Percentiles rank a stretch among this genome's conserved stretches.
phyloP scores from a whole-genome alignment of 2,888 invertebrate species.

The Pollenia angustigena region DNA sequence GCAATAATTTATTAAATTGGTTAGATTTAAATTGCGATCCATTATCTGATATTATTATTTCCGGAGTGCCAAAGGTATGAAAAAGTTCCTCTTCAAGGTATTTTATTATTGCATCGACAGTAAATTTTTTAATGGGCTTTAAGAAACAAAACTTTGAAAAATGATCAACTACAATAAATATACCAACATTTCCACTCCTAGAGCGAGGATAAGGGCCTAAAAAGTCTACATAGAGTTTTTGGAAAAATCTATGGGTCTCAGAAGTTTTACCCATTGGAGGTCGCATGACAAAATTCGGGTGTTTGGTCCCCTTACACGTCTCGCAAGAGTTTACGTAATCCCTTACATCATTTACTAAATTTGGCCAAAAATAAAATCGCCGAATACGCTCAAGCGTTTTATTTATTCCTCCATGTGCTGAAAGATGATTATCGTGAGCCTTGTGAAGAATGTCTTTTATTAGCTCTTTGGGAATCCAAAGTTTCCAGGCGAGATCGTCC shows the following conservation, averaged over 20 bases:
- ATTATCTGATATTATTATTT: too few relatives aligned
- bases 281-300: conserved; percentile 36
- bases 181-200: conserved; percentile 49
- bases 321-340: conserved; percentile 6
- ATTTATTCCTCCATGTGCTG: conserved; percentile 48
- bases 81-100: too few relatives aligned
- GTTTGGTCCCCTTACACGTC: conserved; percentile 51
- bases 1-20: too few relatives aligned
- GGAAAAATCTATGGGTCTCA: conserved; percentile 38
- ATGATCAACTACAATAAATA: conserved; percentile 42
- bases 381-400: conserved; percentile 54
- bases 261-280: conserved; percentile 33
- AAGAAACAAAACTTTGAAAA: too few relatives aligned
- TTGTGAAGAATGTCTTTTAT: neutral
- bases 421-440: conserved; percentile 23
- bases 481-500: conserved; percentile 42
- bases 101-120: too few relatives aligned
- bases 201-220: conserved; percentile 46
- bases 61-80: too few relatives aligned
- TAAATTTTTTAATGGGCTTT: too few relatives aligned
- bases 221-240: conserved; percentile 46
- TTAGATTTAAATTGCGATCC: too few relatives aligned
- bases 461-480: conserved; percentile 52
- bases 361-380: conserved; percentile 21
- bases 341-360: neutral